Conservation (phyloP, 1,140 invertebrate species). For the Meloidogyne exigua region DNA sequence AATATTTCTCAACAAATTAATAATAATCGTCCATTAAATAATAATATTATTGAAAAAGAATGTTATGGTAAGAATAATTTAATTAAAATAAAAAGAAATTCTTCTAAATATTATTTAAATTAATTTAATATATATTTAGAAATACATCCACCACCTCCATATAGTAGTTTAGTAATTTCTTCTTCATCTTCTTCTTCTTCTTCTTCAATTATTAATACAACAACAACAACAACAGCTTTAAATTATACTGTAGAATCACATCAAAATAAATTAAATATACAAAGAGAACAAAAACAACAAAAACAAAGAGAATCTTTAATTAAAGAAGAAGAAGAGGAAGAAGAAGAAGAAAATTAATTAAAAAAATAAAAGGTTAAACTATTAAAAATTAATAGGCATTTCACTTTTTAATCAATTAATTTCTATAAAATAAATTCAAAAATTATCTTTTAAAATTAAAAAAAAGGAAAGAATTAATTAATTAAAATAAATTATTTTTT, state of each 20-base stretch:
- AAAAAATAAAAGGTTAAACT: background rate
- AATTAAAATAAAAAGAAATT: too few species aligned
- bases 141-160: background rate
- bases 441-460: too few species aligned
- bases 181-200: background rate
- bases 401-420: too few species aligned
- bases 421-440: too few species aligned
- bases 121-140: background rate
- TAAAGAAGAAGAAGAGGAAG: slow-evolving; percentile 1
- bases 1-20: background rate
- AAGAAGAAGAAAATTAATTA: background rate
- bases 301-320: background rate
- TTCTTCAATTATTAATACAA: background rate
- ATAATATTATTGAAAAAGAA: background rate
- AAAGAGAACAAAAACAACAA: background rate
- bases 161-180: background rate
- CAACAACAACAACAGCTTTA: too few species aligned
- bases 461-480: too few species aligned
- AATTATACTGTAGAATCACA: background rate
- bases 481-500: too few species aligned
- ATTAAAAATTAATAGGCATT: background rate
- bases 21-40: background rate
- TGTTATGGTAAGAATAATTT: background rate
- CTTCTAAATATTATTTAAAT: too few species aligned
- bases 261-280: background rate